Conservation (phyloP, 37 sponge, comb jelly and placozoan species). For the Hexactinellida sp. region DNA sequence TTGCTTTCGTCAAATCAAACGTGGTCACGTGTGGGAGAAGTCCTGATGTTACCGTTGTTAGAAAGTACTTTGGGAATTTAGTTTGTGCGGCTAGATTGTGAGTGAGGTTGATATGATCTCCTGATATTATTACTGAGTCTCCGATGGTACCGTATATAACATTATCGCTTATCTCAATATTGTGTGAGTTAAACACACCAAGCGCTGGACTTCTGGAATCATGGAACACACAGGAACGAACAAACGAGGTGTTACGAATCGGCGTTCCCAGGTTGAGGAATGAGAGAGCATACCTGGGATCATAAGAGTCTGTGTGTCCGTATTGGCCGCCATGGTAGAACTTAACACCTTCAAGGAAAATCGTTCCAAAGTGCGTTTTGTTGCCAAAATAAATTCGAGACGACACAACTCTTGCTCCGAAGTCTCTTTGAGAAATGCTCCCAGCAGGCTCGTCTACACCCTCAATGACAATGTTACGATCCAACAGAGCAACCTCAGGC, state of each 20-base stretch:
- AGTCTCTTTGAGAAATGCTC: background rate
- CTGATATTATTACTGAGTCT: conserved; percentile 41
- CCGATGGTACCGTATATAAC: conserved; percentile 72
- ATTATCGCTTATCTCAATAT: conserved; percentile 38
- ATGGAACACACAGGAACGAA: conserved; percentile 48
- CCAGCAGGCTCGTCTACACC: conserved; percentile 22
- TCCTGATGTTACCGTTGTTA: background rate
- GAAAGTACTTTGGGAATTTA: conserved; percentile 39
- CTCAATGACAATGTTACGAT: conserved; percentile 49
- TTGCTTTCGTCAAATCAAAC: conserved; percentile 37
- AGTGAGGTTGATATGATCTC: conserved; percentile 22
- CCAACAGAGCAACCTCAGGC: conserved; percentile 74
- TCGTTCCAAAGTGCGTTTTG: conserved; percentile 28
- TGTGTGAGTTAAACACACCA: conserved; percentile 44
- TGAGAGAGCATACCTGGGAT: conserved; percentile 68
- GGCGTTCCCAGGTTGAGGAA: conserved; percentile 39
- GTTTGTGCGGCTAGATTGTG: conserved; percentile 47
- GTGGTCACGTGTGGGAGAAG: conserved; percentile 22
- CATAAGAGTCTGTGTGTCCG: conserved; percentile 48
- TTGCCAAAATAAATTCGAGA: background rate
- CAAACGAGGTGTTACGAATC: conserved; percentile 23
- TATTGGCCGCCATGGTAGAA: conserved; percentile 69
- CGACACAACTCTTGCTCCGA: conserved; percentile 64
- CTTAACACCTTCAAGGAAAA: conserved; percentile 62
- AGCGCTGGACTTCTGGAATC: conserved; percentile 65